Evolutionary conservation across 2,797 vertebrate species (phyloP).

Genomic region (Onychomys leucogaster): DNA sequence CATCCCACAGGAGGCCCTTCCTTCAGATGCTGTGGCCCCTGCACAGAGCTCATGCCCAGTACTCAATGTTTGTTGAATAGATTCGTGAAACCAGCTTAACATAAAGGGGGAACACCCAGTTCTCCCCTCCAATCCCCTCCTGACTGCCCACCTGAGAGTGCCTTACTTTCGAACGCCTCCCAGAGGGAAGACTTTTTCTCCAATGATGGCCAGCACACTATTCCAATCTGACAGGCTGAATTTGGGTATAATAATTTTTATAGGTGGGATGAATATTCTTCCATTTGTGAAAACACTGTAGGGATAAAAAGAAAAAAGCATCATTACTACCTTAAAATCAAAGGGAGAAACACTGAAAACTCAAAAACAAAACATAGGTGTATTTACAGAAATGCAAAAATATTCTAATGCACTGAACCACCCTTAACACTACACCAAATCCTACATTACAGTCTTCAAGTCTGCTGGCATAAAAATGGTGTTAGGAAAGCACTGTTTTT

Average conservation of each 20-base stretch:
- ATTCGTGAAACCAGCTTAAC: not conserved
- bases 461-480: not conserved
- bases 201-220: constrained; percentile 86
- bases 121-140: not conserved
- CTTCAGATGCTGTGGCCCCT: fast-evolving
- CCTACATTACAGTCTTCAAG: not conserved
- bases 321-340: not conserved
- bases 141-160: fast-evolving
- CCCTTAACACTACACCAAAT: not conserved
- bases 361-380: not conserved
- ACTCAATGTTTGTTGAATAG: not conserved
- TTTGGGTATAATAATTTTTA: constrained; percentile 88
- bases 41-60: not conserved
- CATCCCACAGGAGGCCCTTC: not conserved
- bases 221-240: constrained; percentile 88
- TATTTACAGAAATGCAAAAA: not conserved
- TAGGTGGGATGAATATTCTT: constrained; percentile 85
- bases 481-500: not conserved
- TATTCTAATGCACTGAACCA: not conserved
- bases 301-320: constrained; percentile 54
- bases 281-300: constrained; percentile 89
- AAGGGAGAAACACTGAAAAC: not conserved
- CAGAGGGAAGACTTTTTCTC: constrained; percentile 87
- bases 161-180: constrained; percentile 87
- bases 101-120: not conserved